Percentiles rank a stretch among this genome's conserved stretches.
Evolutionary conservation across 2,797 vertebrate genomes (phyloP).

Genomic region (Myiotriccus ornatus): DNA sequence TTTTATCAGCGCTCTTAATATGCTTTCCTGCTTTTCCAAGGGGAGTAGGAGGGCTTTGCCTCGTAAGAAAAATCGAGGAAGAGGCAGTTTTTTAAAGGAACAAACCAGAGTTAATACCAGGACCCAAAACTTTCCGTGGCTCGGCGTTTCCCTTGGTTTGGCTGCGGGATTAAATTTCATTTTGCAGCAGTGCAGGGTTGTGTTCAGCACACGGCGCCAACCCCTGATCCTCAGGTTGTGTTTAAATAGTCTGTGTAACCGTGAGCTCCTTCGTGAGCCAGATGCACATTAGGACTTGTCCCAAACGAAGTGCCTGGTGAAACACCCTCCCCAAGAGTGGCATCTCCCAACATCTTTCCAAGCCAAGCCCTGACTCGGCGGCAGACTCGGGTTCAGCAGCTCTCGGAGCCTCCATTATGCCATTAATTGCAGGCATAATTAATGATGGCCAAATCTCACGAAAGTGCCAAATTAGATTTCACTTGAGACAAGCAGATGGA

Average conservation of each 20-base stretch:
- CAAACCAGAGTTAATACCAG: not conserved
- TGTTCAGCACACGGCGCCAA: not conserved
- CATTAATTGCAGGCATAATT: slow-evolving; percentile 39
- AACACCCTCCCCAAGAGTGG: not conserved
- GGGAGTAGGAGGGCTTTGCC: slow-evolving; percentile 19
- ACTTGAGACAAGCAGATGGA: slow-evolving; percentile 21
- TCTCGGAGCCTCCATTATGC: not conserved
- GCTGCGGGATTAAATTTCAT: not conserved
- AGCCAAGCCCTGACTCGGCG: slow-evolving; percentile 1
- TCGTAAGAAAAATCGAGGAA: not conserved
- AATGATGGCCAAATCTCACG: slow-evolving; percentile 1
- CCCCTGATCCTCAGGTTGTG: not conserved
- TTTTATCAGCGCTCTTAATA: slow-evolving; percentile 53
- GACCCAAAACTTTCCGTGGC: not conserved
- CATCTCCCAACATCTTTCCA: not conserved
- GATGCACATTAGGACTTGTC: slow-evolving; percentile 12
- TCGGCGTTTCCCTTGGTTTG: not conserved
- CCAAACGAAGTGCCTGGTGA: not conserved
- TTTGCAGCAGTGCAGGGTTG: not conserved
- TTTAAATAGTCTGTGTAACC: not conserved
- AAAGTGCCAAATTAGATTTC: slow-evolving; percentile 58
- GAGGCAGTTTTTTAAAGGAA: not conserved
- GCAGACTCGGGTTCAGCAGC: not conserved
- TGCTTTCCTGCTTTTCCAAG: slow-evolving; percentile 50
- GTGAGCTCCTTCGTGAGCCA: not conserved